Conservation (phyloP, 2,888 invertebrate species). For the Sinelater perroti region DNA sequence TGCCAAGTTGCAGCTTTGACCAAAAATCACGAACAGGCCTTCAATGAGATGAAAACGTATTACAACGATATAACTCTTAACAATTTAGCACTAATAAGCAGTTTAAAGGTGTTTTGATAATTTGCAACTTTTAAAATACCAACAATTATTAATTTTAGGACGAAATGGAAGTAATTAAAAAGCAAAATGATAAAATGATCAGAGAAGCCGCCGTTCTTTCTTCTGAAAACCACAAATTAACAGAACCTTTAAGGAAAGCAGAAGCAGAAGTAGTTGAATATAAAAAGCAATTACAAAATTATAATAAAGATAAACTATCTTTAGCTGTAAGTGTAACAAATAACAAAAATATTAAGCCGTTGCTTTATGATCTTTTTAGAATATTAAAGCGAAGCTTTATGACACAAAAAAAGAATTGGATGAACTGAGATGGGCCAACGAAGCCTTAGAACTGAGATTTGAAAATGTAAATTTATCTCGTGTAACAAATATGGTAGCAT, state of each 20-base stretch:
- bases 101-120: conserved; percentile 71
- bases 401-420: conserved; percentile 66
- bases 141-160: conserved; percentile 59
- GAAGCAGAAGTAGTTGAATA: conserved; percentile 76
- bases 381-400: conserved; percentile 64
- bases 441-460: conserved; percentile 80
- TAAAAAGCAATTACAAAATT: conserved; percentile 79
- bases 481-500: not conserved
- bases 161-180: conserved; percentile 78
- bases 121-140: not conserved
- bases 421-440: conserved; percentile 70
- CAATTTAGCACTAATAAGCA: conserved; percentile 89
- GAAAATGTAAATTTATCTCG: conserved; percentile 73
- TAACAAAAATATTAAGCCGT: not conserved
- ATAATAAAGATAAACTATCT: conserved; percentile 84
- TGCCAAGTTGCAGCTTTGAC: conserved; percentile 83
- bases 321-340: conserved; percentile 65
- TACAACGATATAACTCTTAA: conserved; percentile 96
- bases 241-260: conserved; percentile 77
- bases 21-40: conserved; percentile 83
- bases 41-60: conserved; percentile 91
- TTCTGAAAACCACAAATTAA: conserved; percentile 76
- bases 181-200: conserved; percentile 80
- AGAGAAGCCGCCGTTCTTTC: conserved; percentile 73
- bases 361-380: conserved; percentile 57